phyloP scores from a whole-genome alignment of 2,113 vertebrate genomes.

The Harpagus bidentatus region DNA sequence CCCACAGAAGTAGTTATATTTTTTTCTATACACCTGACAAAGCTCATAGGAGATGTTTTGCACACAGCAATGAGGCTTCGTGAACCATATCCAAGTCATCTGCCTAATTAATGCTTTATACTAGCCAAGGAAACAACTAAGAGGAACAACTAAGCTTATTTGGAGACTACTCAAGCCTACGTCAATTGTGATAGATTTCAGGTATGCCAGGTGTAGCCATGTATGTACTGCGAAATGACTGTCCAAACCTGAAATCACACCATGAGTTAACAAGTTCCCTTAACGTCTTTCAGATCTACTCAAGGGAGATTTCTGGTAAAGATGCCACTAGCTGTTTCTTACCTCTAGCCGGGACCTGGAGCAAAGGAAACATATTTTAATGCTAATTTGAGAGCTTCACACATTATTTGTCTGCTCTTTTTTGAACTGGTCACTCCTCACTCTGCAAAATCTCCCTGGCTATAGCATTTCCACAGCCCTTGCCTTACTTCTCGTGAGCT shows the following conservation, averaged over 20 bases:
- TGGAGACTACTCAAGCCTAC: neutral
- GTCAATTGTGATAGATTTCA: neutral
- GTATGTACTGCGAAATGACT: neutral
- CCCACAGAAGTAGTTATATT: neutral
- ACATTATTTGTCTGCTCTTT: neutral
- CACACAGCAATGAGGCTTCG: neutral
- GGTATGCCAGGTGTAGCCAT: neutral
- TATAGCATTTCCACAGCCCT: neutral
- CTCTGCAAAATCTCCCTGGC: neutral
- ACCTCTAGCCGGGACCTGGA: neutral
- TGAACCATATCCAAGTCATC: neutral
- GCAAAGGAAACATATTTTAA: neutral
- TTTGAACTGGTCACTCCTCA: neutral
- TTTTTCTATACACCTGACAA: neutral
- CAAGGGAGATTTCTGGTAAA: neutral
- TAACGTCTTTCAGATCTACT: neutral
- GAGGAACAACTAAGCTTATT: neutral
- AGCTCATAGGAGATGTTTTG: neutral
- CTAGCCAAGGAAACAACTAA: neutral
- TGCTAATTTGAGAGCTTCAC: neutral
- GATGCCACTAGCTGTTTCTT: neutral
- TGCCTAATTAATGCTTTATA: neutral
- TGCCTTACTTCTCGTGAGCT: neutral
- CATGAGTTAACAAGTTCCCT: neutral
- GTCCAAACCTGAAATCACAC: neutral